Evolutionary conservation across 2,888 invertebrate species (phyloP), one percentile per base, ranked within the genome.

Genomic region (Drepana falcataria): DNA sequence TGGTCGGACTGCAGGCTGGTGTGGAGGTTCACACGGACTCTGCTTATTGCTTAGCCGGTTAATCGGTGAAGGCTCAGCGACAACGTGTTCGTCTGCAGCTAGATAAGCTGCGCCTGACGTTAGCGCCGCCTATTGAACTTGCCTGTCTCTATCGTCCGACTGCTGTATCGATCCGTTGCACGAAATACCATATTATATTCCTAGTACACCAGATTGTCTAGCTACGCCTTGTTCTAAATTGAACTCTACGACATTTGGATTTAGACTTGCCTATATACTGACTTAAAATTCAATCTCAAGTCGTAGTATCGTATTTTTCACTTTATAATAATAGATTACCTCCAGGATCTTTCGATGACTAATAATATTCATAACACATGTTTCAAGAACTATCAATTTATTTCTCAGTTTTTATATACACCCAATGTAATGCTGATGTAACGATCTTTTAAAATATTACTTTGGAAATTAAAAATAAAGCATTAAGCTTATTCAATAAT

Each of bases 21-120:
- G 73, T 73, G 77, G 85, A 82, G 82, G 82, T 81, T 86, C 75
- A 77, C 81, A 80, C 76, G 76, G 75, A 70, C 64, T 75, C 69
- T 65, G 75, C 76, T 81, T 79, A 82, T 82, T 84, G 83, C 74
- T 75, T 78, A 80, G 82, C 81, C 81, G 83, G 79, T 85, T 89
- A 87, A 82, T 90, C 86, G 90, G 89, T 89, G 88, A 90, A 89
- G 91, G 89, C 86, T 88, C 73, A 70, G 65, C 72, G 71, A 73
- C 82, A 85, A 84, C 83, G 81, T 86, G 81, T 79, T 76, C 66
- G 75, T 70, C 71, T 83, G 83, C 83, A 84, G 74, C 71, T 78
- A 79, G 81, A 79, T 79, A 76, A 79, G 70, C 81, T 81, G 79
- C 76, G 76, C 76, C 73, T 79, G 85, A 81, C 85, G 80, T 82